Conservation (phyloP, 2,797 vertebrate genomes). For the Tragopan temminckii region DNA sequence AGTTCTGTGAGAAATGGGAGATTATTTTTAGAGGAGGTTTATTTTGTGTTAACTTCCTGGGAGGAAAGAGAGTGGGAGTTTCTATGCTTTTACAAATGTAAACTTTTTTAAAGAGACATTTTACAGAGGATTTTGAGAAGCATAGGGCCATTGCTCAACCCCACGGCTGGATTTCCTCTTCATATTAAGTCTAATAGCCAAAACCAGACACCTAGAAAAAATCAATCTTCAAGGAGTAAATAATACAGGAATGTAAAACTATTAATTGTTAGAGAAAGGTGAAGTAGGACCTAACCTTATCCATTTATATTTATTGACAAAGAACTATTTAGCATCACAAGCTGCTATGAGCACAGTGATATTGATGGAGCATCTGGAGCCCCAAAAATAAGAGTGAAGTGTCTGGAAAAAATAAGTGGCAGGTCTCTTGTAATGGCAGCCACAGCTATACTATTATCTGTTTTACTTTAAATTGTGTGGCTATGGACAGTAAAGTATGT, state of each 20-base stretch:
- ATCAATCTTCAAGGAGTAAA: background rate
- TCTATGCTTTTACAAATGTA: background rate
- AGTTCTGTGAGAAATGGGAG: slow-evolving; percentile 7
- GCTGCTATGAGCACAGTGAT: background rate
- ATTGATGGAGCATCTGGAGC: background rate
- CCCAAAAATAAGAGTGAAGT: background rate
- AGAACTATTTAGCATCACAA: background rate
- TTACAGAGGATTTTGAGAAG: background rate
- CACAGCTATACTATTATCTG: slow-evolving; percentile 1
- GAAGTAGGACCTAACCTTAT: background rate
- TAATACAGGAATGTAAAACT: background rate
- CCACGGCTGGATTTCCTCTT: background rate
- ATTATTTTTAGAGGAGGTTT: slow-evolving; percentile 32
- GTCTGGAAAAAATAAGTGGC: background rate
- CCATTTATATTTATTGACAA: background rate
- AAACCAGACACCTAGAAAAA: background rate
- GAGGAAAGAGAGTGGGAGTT: background rate
- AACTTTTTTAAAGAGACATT: background rate
- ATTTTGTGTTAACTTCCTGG: background rate
- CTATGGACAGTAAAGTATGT: slow-evolving; percentile 56
- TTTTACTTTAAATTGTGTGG: slow-evolving; percentile 50
- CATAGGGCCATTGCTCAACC: background rate
- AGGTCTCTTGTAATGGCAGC: background rate
- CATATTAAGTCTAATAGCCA: background rate
- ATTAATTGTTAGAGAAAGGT: background rate